These are phyloP conservation scores for Ceuthmochares aereus DNA, from an alignment of 2,113 vertebrate species.

Conservation along the genomic window DNA sequence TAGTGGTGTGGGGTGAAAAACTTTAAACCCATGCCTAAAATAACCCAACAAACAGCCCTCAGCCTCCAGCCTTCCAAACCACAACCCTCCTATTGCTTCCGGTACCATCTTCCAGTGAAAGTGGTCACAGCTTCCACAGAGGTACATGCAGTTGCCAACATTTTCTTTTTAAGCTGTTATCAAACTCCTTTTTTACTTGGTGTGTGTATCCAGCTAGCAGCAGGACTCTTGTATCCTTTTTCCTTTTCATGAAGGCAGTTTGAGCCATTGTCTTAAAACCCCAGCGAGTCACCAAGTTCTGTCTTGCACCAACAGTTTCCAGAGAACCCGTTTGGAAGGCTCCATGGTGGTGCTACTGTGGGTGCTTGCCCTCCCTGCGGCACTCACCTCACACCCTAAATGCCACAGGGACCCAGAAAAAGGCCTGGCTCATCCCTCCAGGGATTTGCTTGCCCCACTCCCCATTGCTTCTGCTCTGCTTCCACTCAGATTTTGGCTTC, in stretches of 20 bases:
- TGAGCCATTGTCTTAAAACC: background rate
- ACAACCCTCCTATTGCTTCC: fast-evolving
- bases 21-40: background rate
- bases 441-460: background rate
- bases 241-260: background rate
- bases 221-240: background rate
- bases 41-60: background rate
- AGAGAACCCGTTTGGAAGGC: no score
- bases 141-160: fast-evolving
- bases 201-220: background rate
- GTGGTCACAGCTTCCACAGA: background rate
- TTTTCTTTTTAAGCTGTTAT: background rate
- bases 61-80: background rate
- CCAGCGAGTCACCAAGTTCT: fast-evolving
- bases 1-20: background rate
- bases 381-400: no score
- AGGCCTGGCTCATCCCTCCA: background rate
- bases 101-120: fast-evolving
- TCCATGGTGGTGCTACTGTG: background rate
- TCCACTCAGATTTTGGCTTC: background rate
- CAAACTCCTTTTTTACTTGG: background rate
- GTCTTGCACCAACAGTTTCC: background rate
- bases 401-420: fast-evolving
- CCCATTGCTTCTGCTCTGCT: background rate
- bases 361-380: background rate